Base-by-base conservation (phyloP, 2,797 vertebrate genomes). In the Gorsachius magnificus region DNA sequence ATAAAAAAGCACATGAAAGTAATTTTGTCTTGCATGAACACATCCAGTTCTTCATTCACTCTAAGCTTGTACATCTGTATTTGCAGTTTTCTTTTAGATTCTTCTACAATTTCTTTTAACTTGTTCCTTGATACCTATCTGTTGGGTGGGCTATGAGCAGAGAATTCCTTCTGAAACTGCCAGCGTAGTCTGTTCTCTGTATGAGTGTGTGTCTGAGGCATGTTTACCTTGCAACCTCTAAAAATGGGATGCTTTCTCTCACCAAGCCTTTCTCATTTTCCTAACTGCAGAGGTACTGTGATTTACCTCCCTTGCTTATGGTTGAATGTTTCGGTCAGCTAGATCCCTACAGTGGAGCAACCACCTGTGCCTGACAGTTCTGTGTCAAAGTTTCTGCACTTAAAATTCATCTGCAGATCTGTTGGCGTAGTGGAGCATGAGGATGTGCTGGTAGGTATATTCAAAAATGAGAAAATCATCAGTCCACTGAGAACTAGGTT, bases 1-100 rank as follows among this genome's bases (percentile, higher is more conserved):
- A 92, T 93, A 71, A 83, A 83, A 95, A 92, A 80, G 26, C 61
- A 46, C 78, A 83, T 29, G 24, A 56, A 86, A 69, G n/a, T 83
- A 77, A 50, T 90, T 91, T 83, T 75, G 16, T 78, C 38, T 74
- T 75, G 28, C 31, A 16, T 33, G n/a, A 89, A n/a, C 33, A 25
- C 15, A 83, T 76, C 9, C n/a, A 79, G 54, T 66, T 72, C 46
- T 89, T 84, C 28, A 54, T 89, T 93, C 46, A 43, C 26, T 71
- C 24, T 87, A 75, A 68, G 19, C 36, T 64, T 70, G 8, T 51
- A 31, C 5, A 14, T 92, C 36, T 83, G 60, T 72, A 60, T 77
- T 56, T 80, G n/a, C 19, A 31, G 22, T 45, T 76, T 80, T 75
- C 17, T 56, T 90, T 72, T 70, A 22, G 29, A 36, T 7, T 2